Conservation (phyloP, 2,797 vertebrate genomes). For the Gouania willdenowi region DNA sequence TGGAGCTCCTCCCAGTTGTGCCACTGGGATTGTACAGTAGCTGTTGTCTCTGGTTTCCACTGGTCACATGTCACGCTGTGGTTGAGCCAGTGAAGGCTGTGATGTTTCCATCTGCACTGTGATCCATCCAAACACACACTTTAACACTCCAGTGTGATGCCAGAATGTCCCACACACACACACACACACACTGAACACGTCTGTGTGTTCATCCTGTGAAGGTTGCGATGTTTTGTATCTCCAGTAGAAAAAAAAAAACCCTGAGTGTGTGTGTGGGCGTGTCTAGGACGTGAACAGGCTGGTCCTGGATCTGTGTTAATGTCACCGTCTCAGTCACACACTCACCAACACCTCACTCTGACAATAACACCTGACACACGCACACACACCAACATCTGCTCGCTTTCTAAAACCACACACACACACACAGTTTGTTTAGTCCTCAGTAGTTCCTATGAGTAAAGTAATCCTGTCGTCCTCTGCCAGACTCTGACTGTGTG, state of each 20-base stretch:
- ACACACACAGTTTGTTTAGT: too few relatives aligned
- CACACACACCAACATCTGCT: neutral
- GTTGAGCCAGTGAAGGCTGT: conserved; percentile 24
- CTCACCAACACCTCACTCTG: neutral
- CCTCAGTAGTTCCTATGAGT: neutral
- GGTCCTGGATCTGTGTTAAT: too few relatives aligned
- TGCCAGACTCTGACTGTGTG: conserved; percentile 52
- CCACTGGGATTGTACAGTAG: too few relatives aligned
- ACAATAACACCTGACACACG: neutral
- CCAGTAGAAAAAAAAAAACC: conserved; percentile 13
- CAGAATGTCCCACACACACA: conserved; percentile 80
- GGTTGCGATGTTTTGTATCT: conserved; percentile 41
- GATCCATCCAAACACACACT: conserved; percentile 80
- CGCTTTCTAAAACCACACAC: too few relatives aligned
- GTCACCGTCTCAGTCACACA: conserved; percentile 38
- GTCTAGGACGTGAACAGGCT: too few relatives aligned
- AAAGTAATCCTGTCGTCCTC: conserved; percentile 13
- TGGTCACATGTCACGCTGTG: neutral
- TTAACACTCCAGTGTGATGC: conserved; percentile 98
- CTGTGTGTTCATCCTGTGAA: conserved; percentile 18
- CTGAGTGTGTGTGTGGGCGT: conserved; percentile 31
- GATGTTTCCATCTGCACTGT: conserved; percentile 85
- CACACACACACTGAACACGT: conserved; percentile 28
- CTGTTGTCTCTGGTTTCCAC: neutral
- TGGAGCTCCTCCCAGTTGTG: too few relatives aligned